Evolutionary conservation across 2,113 vertebrate species (phyloP), one percentile per base, ranked within the genome.

Genomic region (Neopipo cinnamomea): DNA sequence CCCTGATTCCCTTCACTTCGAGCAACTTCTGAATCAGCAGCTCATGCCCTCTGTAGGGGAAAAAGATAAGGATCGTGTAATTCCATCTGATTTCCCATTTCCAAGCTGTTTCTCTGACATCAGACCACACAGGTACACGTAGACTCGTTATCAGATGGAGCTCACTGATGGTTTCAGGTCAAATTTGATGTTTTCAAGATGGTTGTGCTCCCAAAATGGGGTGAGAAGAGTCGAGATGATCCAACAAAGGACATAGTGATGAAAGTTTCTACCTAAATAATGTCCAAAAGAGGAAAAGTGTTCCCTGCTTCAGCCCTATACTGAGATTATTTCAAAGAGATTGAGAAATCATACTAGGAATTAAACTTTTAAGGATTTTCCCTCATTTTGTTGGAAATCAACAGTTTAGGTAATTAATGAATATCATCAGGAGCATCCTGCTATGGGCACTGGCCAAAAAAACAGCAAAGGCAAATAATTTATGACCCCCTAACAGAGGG

Each of bases 121-220:
- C 92, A 85, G 95, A 96, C 91, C 97, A 97, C 96, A 97, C 96
- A 96, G 92, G 91, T 85, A 93, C 59, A 27, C 1, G 2, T 42
- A 62, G 49, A 4, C n/a, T 47, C 1, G 1, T 79, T 91, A 93
- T 95, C 93, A 97, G 95, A 97, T 94, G 80, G 14, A 82, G 55
- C 52, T 91, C 58, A 11, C 67, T 52, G 59, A 9, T 19, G 68
- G 8, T 46, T 42, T 58, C 3, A 52, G 65, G 71, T 87, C 81
- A 71, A 24, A 30, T 6, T 74, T 33, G 46, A 70, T 39, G 25
- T 87, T 94, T 95, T 91, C 21, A 67, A 53, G 67, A 68, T 53
- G 50, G 66, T 12, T 47, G 55, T 9, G 18, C 63, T 95, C 23
- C 77, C 47, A 82, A 63, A 50, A 66, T 10, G 19, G 56, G 20